phyloP scores from a whole-genome alignment of 1,140 invertebrate species.

The Drosophila willistoni region DNA sequence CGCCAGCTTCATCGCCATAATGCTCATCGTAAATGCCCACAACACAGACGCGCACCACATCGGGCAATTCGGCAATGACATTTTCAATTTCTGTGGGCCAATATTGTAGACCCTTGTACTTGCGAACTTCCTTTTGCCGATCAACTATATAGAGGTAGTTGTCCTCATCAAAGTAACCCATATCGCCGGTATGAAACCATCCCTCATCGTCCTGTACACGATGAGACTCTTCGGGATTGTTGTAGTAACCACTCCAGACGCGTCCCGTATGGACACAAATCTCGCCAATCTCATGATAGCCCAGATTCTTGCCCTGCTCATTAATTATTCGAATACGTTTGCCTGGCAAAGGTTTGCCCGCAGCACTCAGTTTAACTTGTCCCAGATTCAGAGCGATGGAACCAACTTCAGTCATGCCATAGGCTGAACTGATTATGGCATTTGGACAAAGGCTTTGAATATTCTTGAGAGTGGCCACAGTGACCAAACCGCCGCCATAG shows the following conservation, averaged over 20 bases:
- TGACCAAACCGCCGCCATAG: slow-evolving; percentile 38
- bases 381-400: slow-evolving; percentile 37
- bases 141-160: slow-evolving; percentile 88
- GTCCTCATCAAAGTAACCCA: slow-evolving; percentile 88
- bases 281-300: slow-evolving; percentile 77
- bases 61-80: slow-evolving; percentile 45
- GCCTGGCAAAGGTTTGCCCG: slow-evolving; percentile 42
- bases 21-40: slow-evolving; percentile 59
- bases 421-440: slow-evolving; percentile 37
- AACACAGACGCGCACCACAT: slow-evolving; percentile 62
- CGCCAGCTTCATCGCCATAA: slow-evolving; percentile 54
- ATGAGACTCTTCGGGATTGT: slow-evolving; percentile 85
- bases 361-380: slow-evolving; percentile 34
- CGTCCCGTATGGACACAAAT: slow-evolving; percentile 67
- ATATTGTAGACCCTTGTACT: slow-evolving; percentile 85
- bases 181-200: slow-evolving; percentile 89
- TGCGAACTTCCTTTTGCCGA: slow-evolving; percentile 90
- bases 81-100: slow-evolving; percentile 70
- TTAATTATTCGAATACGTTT: slow-evolving; percentile 72
- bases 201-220: slow-evolving; percentile 85
- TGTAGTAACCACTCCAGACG: slow-evolving; percentile 82
- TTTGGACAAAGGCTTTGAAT: slow-evolving; percentile 30
- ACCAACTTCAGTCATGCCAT: slow-evolving; percentile 55
- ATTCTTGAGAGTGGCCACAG: slow-evolving; percentile 31
- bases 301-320: slow-evolving; percentile 57